Conservation (phyloP, 2,888 invertebrate genomes). For the Rhopalosiphum nymphaeae region DNA sequence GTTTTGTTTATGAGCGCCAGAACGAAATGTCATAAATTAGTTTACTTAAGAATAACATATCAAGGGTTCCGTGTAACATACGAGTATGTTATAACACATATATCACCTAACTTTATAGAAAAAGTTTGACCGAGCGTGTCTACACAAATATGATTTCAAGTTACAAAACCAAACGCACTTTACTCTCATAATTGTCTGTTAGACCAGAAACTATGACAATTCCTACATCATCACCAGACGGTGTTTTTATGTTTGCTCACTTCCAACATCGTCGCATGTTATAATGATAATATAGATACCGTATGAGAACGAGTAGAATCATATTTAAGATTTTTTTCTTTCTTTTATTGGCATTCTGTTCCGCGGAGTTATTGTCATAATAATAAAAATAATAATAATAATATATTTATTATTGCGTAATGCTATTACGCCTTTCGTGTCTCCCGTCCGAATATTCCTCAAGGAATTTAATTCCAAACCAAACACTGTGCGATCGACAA, state of each 20-base stretch:
- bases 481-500: constrained; percentile 8
- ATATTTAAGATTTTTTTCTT: not conserved
- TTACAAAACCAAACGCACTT: not conserved
- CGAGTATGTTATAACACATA: too few relatives aligned
- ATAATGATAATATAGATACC: not conserved
- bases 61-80: not conserved
- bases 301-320: not conserved
- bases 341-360: not conserved
- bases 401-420: not conserved
- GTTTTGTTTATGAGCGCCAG: not conserved
- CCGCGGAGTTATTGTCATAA: not conserved
- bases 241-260: not conserved
- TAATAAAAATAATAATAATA: not conserved
- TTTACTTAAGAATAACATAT: not conserved
- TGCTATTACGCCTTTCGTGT: not conserved
- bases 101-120: not conserved
- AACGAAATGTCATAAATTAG: not conserved
- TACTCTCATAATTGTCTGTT: not conserved
- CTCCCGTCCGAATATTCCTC: not conserved
- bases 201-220: not conserved
- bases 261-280: not conserved
- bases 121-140: not conserved
- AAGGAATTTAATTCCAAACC: constrained; percentile 41
- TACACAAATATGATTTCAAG: not conserved
- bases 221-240: not conserved